Evolutionary conservation across 92 coral and sea anemone genomes (phyloP).

Genomic region (Phymanthus crucifer): DNA sequence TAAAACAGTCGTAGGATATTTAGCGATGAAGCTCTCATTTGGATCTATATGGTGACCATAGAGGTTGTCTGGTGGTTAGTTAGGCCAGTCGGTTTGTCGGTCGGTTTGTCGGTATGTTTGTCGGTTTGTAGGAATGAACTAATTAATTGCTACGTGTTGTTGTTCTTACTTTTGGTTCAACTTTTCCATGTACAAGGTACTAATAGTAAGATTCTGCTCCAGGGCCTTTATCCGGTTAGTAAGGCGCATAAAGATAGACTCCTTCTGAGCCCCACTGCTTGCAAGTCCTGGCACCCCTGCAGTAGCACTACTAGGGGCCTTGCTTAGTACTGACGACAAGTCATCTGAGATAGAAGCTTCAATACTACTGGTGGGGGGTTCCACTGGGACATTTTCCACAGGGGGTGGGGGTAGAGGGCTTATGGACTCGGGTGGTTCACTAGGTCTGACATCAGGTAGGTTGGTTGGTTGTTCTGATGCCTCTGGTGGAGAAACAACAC

Average conservation of each 20-base stretch:
- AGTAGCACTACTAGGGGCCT: conserved; percentile 21
- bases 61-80: too few species aligned
- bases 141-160: too few species aligned
- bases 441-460: conserved; percentile 16
- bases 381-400: conserved; percentile 12
- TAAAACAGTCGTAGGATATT: too few species aligned
- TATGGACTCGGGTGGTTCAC: conserved; percentile 37
- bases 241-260: conserved; percentile 93
- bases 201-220: conserved; percentile 91
- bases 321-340: conserved; percentile 32
- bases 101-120: too few species aligned
- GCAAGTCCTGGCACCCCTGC: conserved; percentile 20
- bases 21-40: too few species aligned
- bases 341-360: conserved; percentile 50
- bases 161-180: conserved; percentile 82
- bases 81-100: too few species aligned
- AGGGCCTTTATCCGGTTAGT: conserved; percentile 95
- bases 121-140: too few species aligned
- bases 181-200: conserved; percentile 91
- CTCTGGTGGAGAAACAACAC: background rate
- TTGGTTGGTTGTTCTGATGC: conserved; percentile 20
- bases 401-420: conserved; percentile 57
- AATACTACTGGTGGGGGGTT: conserved; percentile 30
- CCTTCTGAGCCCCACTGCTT: conserved; percentile 74
- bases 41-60: too few species aligned